A percentile compares a stretch with the other conserved stretches of the same genome.
phyloP scores from a whole-genome alignment of 2,888 invertebrate species.

The Caenorhabditis auriculariae region DNA sequence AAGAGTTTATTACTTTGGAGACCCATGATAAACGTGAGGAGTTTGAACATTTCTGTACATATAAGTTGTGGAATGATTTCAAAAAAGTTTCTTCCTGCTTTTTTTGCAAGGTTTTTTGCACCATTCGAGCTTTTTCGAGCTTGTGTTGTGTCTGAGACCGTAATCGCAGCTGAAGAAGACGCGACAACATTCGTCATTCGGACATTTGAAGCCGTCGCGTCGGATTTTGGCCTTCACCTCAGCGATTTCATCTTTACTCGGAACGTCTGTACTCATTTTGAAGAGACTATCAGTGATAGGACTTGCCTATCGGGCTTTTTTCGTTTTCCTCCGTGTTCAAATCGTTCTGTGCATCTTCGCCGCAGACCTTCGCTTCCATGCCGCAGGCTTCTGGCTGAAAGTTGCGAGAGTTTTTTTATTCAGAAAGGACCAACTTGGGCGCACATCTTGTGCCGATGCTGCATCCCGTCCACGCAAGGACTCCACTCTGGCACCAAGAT shows the following conservation, averaged over 20 bases:
- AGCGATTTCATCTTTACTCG: constrained; percentile 35
- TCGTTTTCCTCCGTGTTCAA: background rate
- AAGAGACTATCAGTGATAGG: background rate
- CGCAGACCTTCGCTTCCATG: constrained; percentile 3
- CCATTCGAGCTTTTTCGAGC: constrained; percentile 50
- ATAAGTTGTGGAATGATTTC: too few species aligned
- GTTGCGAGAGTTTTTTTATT: too few species aligned
- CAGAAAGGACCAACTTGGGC: too few species aligned
- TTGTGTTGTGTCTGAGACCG: constrained; percentile 51
- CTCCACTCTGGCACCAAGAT: constrained; percentile 30
- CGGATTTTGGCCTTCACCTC: constrained; percentile 33
- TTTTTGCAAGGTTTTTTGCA: constrained; percentile 48
- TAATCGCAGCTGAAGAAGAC: constrained; percentile 30
- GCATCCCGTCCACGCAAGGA: constrained; percentile 42
- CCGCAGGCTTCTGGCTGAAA: background rate
- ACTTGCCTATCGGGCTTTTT: background rate
- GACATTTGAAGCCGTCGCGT: constrained; percentile 39
- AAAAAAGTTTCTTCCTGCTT: too few species aligned
- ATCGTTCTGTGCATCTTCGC: background rate
- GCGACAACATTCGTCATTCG: constrained; percentile 45
- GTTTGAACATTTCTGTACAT: too few species aligned
- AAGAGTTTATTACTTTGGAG: too few species aligned
- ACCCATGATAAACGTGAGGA: too few species aligned
- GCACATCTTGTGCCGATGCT: constrained; percentile 32
- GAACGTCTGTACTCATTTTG: too few species aligned